Evolutionary conservation across 2,888 invertebrate species (phyloP).

Genomic region (Pimpla rufipes): DNA sequence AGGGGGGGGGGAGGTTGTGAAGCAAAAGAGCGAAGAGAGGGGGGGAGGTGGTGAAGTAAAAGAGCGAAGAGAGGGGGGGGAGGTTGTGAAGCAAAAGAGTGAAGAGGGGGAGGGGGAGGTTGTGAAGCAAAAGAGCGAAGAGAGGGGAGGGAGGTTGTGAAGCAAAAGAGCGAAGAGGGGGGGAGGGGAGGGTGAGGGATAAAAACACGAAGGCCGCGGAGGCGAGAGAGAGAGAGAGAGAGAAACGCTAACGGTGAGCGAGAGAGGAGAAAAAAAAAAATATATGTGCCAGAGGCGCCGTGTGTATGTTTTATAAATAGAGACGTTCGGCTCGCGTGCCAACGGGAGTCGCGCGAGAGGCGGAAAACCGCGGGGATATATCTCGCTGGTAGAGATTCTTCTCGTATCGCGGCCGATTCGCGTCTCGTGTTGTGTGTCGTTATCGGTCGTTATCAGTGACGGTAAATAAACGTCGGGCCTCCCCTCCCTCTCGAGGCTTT

Average conservation of each 20-base stretch:
- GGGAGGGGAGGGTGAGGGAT: neutral
- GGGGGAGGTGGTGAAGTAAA: no score
- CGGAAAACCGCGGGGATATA: conserved; percentile 27
- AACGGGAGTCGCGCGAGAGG: conserved; percentile 5
- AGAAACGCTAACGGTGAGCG: no score
- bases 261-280: conserved; percentile 10
- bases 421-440: neutral
- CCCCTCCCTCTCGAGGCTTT: no score
- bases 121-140: neutral
- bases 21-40: no score
- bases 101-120: no score
- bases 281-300: conserved; percentile 7
- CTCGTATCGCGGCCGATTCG: neutral
- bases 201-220: neutral
- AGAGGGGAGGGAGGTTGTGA: no score
- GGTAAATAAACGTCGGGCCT: no score
- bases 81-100: no score
- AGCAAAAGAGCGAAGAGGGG: no score
- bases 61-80: no score
- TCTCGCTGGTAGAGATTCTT: neutral
- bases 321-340: conserved; percentile 27
- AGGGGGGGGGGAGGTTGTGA: no score
- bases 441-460: neutral
- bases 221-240: no score
- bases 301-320: conserved; percentile 50